phyloP scores from a whole-genome alignment of 1,140 invertebrate species.

The Bradynema listronoti region DNA sequence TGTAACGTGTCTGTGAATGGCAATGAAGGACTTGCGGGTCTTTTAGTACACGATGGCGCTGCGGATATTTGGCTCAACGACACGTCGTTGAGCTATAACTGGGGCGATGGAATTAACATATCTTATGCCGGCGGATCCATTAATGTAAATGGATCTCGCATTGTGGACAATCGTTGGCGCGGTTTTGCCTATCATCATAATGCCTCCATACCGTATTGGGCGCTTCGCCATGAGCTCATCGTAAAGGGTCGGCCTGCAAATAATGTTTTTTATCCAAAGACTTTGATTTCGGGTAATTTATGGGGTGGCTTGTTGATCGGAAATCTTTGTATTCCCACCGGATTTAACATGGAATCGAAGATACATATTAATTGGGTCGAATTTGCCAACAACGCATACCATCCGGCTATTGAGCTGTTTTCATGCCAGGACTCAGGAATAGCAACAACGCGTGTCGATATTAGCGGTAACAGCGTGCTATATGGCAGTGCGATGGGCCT shows the following conservation, averaged over 20 bases:
- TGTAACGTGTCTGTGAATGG: constrained; percentile 71
- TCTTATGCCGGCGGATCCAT: constrained; percentile 58
- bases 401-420: constrained; percentile 51
- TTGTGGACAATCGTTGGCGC: constrained; percentile 51
- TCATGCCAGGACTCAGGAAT: constrained; percentile 38
- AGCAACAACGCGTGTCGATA: constrained; percentile 33
- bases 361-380: constrained; percentile 63
- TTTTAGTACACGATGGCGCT: constrained; percentile 74
- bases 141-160: constrained; percentile 53
- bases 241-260: constrained; percentile 55
- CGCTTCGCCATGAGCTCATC: constrained; percentile 52
- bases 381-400: constrained; percentile 50
- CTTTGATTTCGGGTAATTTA: constrained; percentile 46
- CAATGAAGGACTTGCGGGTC: constrained; percentile 76
- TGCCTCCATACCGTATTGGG: constrained; percentile 42
- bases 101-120: constrained; percentile 63
- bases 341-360: constrained; percentile 71
- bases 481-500: constrained; percentile 44
- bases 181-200: constrained; percentile 55
- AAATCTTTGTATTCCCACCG: constrained; percentile 70
- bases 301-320: constrained; percentile 70
- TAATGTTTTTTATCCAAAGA: constrained; percentile 53
- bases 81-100: constrained; percentile 74
- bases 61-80: constrained; percentile 69
- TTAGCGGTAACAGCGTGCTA: constrained; percentile 43